These are phyloP conservation scores for Phymatocera aterrima DNA, from an alignment of 2,888 invertebrate species.

Conservation along the genomic window DNA sequence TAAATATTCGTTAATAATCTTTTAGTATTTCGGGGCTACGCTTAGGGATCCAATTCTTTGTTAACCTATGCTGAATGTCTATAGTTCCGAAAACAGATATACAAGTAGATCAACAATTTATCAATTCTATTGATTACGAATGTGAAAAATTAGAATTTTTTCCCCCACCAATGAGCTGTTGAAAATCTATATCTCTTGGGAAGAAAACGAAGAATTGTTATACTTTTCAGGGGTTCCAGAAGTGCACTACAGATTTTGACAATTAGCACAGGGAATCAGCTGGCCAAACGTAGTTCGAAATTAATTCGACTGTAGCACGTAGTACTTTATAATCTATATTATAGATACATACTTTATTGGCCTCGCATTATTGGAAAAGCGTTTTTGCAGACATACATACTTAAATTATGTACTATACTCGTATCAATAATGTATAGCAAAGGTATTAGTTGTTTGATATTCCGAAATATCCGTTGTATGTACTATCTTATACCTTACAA, in stretches of 20 bases:
- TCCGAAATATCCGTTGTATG: background rate
- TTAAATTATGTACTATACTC: background rate
- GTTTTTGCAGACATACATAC: background rate
- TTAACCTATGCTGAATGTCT: too few species aligned
- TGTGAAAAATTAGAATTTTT: too few species aligned
- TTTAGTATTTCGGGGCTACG: too few species aligned
- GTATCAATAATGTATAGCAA: background rate
- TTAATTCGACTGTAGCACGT: background rate
- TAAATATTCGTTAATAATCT: background rate
- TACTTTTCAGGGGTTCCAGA: too few species aligned
- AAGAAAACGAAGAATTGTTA: too few species aligned
- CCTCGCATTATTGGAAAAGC: background rate
- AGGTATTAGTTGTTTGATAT: background rate
- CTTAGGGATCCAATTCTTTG: too few species aligned
- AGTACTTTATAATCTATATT: background rate
- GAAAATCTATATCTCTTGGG: too few species aligned
- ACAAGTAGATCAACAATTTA: too few species aligned
- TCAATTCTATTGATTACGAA: too few species aligned
- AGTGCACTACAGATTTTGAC: too few species aligned
- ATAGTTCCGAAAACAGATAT: too few species aligned
- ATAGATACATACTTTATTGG: background rate
- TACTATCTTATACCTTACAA: background rate
- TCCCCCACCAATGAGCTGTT: too few species aligned
- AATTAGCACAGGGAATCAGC: background rate
- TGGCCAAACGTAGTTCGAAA: background rate